Evolutionary conservation across 2,113 vertebrate species (phyloP).

Genomic region (Oryzias melastigma): DNA sequence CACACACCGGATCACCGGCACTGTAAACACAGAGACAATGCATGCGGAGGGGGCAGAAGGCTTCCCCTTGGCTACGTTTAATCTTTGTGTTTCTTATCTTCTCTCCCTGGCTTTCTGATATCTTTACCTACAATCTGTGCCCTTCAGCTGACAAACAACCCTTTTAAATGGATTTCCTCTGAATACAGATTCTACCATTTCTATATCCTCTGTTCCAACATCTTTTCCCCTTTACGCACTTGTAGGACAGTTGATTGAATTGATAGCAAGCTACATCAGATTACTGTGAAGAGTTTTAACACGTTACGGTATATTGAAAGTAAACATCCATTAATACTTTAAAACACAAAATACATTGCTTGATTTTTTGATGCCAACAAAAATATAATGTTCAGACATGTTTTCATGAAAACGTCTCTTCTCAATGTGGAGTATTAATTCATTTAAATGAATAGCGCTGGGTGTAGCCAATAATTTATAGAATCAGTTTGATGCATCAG

Average conservation of each 20-base stretch:
- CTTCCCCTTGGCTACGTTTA: slow-evolving; percentile 74
- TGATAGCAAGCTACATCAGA: too few species aligned
- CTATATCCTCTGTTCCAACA: slow-evolving; percentile 56
- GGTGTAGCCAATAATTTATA: too few species aligned
- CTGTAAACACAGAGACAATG: slow-evolving; percentile 72
- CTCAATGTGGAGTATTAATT: too few species aligned
- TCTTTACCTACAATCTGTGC: slow-evolving; percentile 61
- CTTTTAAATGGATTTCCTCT: slow-evolving; percentile 70
- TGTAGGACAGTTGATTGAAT: not conserved
- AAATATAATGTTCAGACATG: too few species aligned
- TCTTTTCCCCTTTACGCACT: slow-evolving; percentile 31
- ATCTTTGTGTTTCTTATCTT: slow-evolving; percentile 66
- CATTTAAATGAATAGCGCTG: too few species aligned
- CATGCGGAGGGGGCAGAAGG: slow-evolving; percentile 52
- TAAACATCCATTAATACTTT: too few species aligned
- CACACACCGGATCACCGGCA: slow-evolving; percentile 42
- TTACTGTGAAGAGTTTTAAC: too few species aligned
- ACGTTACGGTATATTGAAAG: too few species aligned
- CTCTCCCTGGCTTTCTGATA: slow-evolving; percentile 36
- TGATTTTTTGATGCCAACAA: too few species aligned
- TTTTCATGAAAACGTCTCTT: too few species aligned
- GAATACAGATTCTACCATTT: slow-evolving; percentile 48
- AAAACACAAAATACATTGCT: too few species aligned
- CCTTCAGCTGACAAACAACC: slow-evolving; percentile 62
- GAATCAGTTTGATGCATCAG: too few species aligned